Percentiles rank a stretch among this genome's conserved stretches.
Conservation (phyloP, 2,797 vertebrate species). For the Eulemur albifrons region DNA sequence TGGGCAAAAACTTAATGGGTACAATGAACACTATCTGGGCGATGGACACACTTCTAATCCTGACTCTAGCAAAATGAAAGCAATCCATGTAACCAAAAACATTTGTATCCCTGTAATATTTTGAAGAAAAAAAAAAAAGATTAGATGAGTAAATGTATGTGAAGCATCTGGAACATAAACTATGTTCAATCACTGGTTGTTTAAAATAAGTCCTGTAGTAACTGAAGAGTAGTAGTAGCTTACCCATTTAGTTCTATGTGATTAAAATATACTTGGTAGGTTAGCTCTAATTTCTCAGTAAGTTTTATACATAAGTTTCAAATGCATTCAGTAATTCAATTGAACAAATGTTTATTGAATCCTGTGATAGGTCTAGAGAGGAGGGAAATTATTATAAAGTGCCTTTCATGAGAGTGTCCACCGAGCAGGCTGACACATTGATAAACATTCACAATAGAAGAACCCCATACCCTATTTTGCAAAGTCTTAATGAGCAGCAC, state of each 20-base stretch:
- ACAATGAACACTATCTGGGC: neutral
- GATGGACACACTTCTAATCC: neutral
- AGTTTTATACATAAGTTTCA: neutral
- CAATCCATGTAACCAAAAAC: neutral
- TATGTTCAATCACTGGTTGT: neutral
- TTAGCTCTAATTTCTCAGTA: conserved; percentile 16
- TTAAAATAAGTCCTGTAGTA: neutral
- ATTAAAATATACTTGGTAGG: neutral
- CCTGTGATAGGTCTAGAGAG: neutral
- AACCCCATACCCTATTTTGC: neutral
- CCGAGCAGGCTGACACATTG: neutral
- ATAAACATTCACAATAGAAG: neutral
- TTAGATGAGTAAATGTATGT: neutral
- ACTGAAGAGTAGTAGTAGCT: neutral
- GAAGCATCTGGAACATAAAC: neutral
- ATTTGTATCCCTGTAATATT: neutral
- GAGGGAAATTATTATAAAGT: neutral
- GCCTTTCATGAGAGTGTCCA: no score
- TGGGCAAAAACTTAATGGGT: neutral
- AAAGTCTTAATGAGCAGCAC: neutral
- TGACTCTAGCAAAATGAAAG: neutral
- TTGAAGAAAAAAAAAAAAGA: neutral
- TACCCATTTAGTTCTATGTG: neutral
- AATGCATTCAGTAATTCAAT: neutral
- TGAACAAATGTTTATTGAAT: neutral